Evolutionary conservation across 2,113 vertebrate genomes (phyloP), one percentile per base, ranked within the genome.

Genomic region (Aptenodytes patagonicus): DNA sequence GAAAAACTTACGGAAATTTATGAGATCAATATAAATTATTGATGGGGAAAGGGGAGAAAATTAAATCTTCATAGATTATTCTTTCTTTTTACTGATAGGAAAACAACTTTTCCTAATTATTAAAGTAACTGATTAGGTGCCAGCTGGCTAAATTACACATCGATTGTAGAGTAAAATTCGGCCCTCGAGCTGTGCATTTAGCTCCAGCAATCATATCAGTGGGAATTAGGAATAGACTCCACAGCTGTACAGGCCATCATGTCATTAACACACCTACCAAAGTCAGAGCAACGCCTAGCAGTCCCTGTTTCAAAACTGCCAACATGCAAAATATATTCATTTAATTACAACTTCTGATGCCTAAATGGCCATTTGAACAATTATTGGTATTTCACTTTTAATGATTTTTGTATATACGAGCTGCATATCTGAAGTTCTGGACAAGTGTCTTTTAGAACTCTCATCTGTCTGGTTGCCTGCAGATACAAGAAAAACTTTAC

Each of bases 221-320:
- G 36, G 32, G 46, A 78, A 60, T 29, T 32, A 54, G 17, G 29
- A 76, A 65, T 1, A 46, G 24, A 34, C 14, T 55, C 10, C 16
- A 16, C 44, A 40, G 49, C n/a, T 55, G 2, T 28, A 38, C 5
- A 54, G 51, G 20, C 40, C 0, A 0, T 22, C 21, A 5, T 3
- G 28, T 29, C 60, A 69, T 17, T 32, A 57, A 38, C 54, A 71
- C 40, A 58, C 7, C 42, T 34, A 66, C 10, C 21, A 2, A 58
- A 72, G 40, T 57, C 36, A 64, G 73, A 73, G n/a, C 0, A 0
- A 66, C 7, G 17, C 11, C 10, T 6, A 38, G 13, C 9, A 29
- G 22, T 20, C 19, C 10, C 42, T 32, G n/a, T 17, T 69, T 62
- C 40, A 77, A 38, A 88, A 62, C 54, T 40, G 34, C 24, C 68